Evolutionary conservation across 1,140 invertebrate genomes (phyloP).

Genomic region (Scylla paramamosain): DNA sequence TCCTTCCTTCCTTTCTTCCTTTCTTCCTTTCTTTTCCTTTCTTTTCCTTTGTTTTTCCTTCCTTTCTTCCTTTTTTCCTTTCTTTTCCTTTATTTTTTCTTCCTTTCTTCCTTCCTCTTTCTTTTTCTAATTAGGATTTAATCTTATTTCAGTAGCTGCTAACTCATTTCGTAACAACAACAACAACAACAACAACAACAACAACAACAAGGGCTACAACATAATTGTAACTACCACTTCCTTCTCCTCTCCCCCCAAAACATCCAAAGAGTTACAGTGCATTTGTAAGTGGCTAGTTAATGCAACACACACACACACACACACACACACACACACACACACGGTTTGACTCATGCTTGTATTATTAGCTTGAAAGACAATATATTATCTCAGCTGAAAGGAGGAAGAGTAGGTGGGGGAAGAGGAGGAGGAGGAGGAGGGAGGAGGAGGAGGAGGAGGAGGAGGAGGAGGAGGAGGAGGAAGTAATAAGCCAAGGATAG

Average conservation of each 20-base stretch:
- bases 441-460: not conserved
- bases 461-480: not conserved
- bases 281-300: too few species aligned
- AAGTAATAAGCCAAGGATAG: too few species aligned
- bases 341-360: not conserved
- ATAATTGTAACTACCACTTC: too few species aligned
- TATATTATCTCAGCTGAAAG: constrained; percentile 7
- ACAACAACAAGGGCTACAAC: too few species aligned
- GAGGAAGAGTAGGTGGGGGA: not conserved
- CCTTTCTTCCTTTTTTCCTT: not conserved
- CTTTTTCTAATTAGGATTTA: too few species aligned
- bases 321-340: constrained; percentile 10
- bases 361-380: constrained; percentile 5
- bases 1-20: not conserved
- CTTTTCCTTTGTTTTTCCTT: not conserved
- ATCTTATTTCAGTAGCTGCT: too few species aligned
- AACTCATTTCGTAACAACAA: too few species aligned
- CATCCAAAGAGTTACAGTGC: too few species aligned
- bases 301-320: not conserved
- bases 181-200: too few species aligned
- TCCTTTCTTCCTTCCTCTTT: not conserved
- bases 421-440: not conserved
- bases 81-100: not conserved
- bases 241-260: too few species aligned
- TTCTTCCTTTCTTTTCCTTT: not conserved